Evolutionary conservation across 2,888 invertebrate genomes (phyloP), one percentile per base, ranked within the genome.

Genomic region (Agrotis puta): DNA sequence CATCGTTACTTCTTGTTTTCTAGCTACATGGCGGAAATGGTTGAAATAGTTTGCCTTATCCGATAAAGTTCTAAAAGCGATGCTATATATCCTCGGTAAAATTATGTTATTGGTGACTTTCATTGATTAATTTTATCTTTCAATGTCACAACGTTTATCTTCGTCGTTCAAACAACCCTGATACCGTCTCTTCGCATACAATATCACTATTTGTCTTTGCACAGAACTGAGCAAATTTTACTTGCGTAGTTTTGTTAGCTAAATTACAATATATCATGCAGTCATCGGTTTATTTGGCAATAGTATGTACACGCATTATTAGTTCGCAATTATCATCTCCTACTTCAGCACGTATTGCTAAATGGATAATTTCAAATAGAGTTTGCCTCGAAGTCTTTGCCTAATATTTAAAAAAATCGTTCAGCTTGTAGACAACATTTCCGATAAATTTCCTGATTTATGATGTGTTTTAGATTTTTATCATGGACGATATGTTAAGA

Each of bases 91-190:
- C 74, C 67, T 83, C 70, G 50, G 69, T 77, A 64, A 64, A 72
- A 76, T 70, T 70, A 82, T 81, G 69, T 77, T 81, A 73, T 77
- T 83, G 64, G 83, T 89, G 85, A 83, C 87, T 87, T 88, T 89
- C 85, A 88, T 90, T 89, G 89, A 89, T 90, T 88, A 84, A 75
- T 85, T 83, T 89, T 91, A 92, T 91, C 91, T 91, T 88, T 91
- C 92, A 92, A 92, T 91, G 92, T 89, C 91, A 86, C 70, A 86
- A 81, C 79, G 92, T 91, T 92, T 90, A 89, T 11, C 33, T 58
- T 54, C 47, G 64, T 65, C 20, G 78, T 77, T 72, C 33, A 72
- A 79, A 79, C 78, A 80, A 58, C 45, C 57, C 18, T 48, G 78
- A 72, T 82, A 66, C 64, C 64, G 72, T 69, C 73, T 64, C 75